Evolutionary conservation across 2,888 invertebrate genomes (phyloP), one percentile per base, ranked within the genome.

Genomic region (Dione juno): DNA sequence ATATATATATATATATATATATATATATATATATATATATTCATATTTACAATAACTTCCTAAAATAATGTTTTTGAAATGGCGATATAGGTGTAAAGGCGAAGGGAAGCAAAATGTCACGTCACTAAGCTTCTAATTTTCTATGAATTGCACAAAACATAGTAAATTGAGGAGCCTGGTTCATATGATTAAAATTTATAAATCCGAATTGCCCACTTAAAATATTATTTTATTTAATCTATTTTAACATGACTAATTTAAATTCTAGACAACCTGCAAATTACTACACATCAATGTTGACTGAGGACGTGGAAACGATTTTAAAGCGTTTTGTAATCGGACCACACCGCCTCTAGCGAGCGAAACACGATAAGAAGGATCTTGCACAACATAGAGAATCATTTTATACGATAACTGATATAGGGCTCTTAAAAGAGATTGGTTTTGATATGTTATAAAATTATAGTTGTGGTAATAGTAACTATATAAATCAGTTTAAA

Each of bases 251-350:
- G 28, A 37, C 35, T 54, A 54, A 35, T 54, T 54, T 54, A n/a
- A 37, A 54, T 28, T 54, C 35, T 16, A 10, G 35, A 35, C 53
- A 35, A 9, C 37, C 37, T 37, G 35, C 35, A 54, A 54, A 54
- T 54, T 54, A 16, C 16, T 37, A n/a, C 35, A 37, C 2, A 37
- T 54, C 35, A 37, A 37, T n/a, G 35, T 54, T 54, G n/a, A 54
- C 54, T 37, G 54, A 16, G 54, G 10, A 54, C 35, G 35, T 54
- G 35, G 35, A 37, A 40, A 45, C 45, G 45, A 45, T 61, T 28
- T 28, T 40, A 16, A 57, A 57, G 28, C 21, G 45, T 45, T 16
- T 61, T 61, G 45, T 45, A 45, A 61, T 45, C 61, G 16, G 61
- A 61, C 43, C 61, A 61, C 45, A 61, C 61, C 35, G 61, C 10